Base-by-base conservation (phyloP, 2,888 invertebrate species). In the Clepsis dumicolana region DNA sequence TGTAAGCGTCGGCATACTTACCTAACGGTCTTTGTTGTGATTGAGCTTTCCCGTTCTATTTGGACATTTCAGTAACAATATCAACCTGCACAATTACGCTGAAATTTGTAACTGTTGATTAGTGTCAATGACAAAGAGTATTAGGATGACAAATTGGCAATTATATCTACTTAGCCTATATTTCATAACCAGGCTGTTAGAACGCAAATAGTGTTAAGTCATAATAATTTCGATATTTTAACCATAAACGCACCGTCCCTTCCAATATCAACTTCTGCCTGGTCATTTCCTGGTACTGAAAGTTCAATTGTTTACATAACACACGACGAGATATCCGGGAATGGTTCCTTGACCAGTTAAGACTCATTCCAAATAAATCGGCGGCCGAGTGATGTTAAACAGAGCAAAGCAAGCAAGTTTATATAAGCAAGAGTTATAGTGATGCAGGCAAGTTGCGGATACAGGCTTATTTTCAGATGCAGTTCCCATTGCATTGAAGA, bases 221-320 rank as follows among this genome's bases (percentile, higher is more conserved):
- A 61, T 32, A n/a, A 54, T n/a, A 12, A 8, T 38, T 38, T 27
- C 50, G 14, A 25, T 27, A 35, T 57, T 74, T 72, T 71, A 68
- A 72, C 67, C 68, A 64, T 72, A 74, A 77, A 77, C 75, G 75
- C 73, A 65, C 74, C 71, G 71, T 74, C 72, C 72, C 62, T 64
- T 64, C 44, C 70, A 62, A 57, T 56, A 57, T 56, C 24, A 18
- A 65, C 25, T 32, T 57, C 64, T 70, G 72, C 74, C 73, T 74
- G 69, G 75, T 74, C 72, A 67, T 73, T 70, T 73, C 74, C 73
- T 74, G 69, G 75, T 74, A 72, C 68, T 73, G 72, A 72, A 72
- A 68, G 59, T 73, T 65, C 74, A 76, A 82, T 83, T 85, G 77
- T 86, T 86, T 84, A 83, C 79, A 71, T 69, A 70, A 75, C 73